Evolutionary conservation across 2,888 invertebrate genomes (phyloP).

Genomic region (Notodonta ziczac): DNA sequence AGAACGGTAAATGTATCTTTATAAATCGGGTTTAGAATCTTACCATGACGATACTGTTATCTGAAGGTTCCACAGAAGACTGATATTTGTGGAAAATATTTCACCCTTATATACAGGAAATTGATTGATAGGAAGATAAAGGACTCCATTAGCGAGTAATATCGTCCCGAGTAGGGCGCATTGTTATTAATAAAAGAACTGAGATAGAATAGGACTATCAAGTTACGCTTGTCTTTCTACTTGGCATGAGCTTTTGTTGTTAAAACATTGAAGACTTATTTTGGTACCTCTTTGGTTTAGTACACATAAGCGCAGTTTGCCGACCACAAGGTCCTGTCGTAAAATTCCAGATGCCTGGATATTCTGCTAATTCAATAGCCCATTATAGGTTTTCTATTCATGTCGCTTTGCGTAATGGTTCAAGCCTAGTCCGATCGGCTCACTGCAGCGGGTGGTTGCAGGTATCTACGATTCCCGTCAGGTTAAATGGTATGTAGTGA

Average conservation of each 20-base stretch:
- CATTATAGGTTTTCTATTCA: no score
- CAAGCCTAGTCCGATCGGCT: no score
- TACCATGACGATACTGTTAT: constrained; percentile 58
- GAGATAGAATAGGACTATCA: constrained; percentile 22
- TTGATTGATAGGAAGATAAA: constrained; percentile 65
- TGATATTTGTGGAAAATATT: constrained; percentile 38
- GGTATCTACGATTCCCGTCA: no score
- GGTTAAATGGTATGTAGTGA: no score
- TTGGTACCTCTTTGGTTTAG: neutral
- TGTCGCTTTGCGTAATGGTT: no score
- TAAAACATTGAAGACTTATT: neutral
- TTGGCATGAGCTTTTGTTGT: constrained; percentile 16
- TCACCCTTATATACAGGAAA: constrained; percentile 62
- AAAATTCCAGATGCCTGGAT: no score
- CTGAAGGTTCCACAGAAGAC: constrained; percentile 36
- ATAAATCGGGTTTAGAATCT: constrained; percentile 30
- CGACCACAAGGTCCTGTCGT: no score
- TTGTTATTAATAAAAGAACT: constrained; percentile 39
- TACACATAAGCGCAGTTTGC: neutral
- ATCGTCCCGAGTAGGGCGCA: constrained; percentile 22
- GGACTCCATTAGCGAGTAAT: constrained; percentile 65
- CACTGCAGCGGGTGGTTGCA: no score
- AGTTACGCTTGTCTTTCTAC: constrained; percentile 18
- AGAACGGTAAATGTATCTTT: neutral
- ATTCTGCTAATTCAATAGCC: no score